These are phyloP conservation scores for Drosophila kuntzei DNA, from an alignment of 2,888 invertebrate genomes.

Conservation along the genomic window DNA sequence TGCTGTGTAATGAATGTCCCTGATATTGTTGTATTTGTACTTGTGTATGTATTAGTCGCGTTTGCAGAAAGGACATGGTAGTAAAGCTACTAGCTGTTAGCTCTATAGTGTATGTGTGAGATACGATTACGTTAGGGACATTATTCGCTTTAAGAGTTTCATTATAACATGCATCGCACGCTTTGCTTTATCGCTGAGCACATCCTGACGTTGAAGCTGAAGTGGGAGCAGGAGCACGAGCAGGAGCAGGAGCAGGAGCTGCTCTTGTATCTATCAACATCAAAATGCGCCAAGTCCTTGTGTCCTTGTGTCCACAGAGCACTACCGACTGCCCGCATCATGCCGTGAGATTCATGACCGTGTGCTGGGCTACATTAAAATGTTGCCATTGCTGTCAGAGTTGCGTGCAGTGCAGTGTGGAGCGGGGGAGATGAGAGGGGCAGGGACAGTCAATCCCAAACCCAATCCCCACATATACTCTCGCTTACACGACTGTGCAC, in stretches of 20 bases:
- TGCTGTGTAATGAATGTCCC: slow-evolving; percentile 75
- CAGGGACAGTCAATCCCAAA: slow-evolving; percentile 26
- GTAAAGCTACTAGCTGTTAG: slow-evolving; percentile 5
- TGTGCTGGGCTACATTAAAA: slow-evolving; percentile 70
- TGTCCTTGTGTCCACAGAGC: slow-evolving; percentile 26
- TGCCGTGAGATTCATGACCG: slow-evolving; percentile 66
- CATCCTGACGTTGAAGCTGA: slow-evolving; percentile 40
- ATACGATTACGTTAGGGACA: slow-evolving; percentile 45
- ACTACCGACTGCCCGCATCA: slow-evolving; percentile 47
- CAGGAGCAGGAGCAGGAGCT: slow-evolving; percentile 16
- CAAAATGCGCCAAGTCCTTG: slow-evolving; percentile 60
- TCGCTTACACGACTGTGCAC: slow-evolving; percentile 20
- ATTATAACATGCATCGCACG: slow-evolving; percentile 80
- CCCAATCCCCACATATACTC: slow-evolving; percentile 8
- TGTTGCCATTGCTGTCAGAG: slow-evolving; percentile 59
- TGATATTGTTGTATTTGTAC: slow-evolving; percentile 42
- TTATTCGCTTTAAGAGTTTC: slow-evolving; percentile 80
- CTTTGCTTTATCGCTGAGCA: slow-evolving; percentile 72
- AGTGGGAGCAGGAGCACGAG: slow-evolving; percentile 17
- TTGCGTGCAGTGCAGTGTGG: slow-evolving; percentile 1
- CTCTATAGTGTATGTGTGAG: slow-evolving; percentile 9
- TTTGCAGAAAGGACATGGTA: slow-evolving; percentile 9
- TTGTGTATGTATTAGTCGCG: slow-evolving; percentile 27
- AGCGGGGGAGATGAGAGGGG: neutral
- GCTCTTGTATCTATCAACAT: slow-evolving; percentile 70